phyloP scores from a whole-genome alignment of 1,140 invertebrate species.

The Armadillidium nasatum region DNA sequence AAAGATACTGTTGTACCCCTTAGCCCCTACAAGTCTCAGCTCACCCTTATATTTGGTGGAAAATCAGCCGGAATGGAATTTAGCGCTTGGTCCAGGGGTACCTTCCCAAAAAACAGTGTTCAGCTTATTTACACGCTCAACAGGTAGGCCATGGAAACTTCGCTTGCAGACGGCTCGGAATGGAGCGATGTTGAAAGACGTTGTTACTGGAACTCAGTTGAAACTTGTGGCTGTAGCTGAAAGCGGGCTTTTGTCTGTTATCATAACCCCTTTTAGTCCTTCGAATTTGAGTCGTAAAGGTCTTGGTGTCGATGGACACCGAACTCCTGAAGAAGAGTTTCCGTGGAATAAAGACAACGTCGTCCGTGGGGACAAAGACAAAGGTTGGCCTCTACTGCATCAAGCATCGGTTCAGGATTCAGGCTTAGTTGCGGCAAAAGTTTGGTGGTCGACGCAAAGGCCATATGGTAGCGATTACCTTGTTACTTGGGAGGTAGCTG shows the following conservation, averaged over 20 bases:
- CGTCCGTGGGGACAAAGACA: background rate
- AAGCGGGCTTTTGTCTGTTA: slow-evolving; percentile 34
- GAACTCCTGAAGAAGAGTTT: slow-evolving; percentile 18
- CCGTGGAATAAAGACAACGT: slow-evolving; percentile 29
- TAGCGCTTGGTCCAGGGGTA: slow-evolving; percentile 22
- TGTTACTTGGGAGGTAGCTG: slow-evolving; percentile 76
- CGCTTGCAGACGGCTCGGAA: slow-evolving; percentile 33
- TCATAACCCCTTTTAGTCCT: slow-evolving; percentile 38
- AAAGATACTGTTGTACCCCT: slow-evolving; percentile 28
- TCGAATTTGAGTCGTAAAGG: slow-evolving; percentile 9
- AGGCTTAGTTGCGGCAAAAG: slow-evolving; percentile 40
- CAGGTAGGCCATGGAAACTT: slow-evolving; percentile 29
- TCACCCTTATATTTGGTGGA: slow-evolving; percentile 36
- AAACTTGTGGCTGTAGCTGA: slow-evolving; percentile 38
- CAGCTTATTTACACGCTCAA: slow-evolving; percentile 30
- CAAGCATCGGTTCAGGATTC: slow-evolving; percentile 31
- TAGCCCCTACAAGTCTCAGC: slow-evolving; percentile 34
- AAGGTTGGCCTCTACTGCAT: slow-evolving; percentile 29
- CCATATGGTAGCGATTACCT: slow-evolving; percentile 58
- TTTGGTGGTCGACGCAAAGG: slow-evolving; percentile 44
- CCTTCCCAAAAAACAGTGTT: slow-evolving; percentile 30
- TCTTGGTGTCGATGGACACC: slow-evolving; percentile 13
- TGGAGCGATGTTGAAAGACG: slow-evolving; percentile 32
- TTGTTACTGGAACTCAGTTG: slow-evolving; percentile 32
- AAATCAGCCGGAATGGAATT: slow-evolving; percentile 30